Percentiles rank a stretch among this genome's conserved stretches.
Conservation (phyloP, 2,888 invertebrate species). For the Cataglyphis livida region DNA sequence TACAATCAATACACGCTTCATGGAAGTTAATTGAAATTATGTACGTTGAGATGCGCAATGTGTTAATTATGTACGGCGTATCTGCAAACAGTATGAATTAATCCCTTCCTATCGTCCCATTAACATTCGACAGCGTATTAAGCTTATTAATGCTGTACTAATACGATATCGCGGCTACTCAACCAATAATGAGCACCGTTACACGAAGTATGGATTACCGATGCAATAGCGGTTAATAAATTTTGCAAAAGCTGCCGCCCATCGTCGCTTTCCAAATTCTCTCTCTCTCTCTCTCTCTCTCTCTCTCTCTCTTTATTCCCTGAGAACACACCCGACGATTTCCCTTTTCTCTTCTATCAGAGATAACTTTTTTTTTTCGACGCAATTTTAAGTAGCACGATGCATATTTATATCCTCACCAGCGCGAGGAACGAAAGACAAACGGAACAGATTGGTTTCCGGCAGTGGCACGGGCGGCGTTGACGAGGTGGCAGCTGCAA, state of each 20-base stretch:
- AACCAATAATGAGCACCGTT: conserved; percentile 48
- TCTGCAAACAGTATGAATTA: conserved; percentile 52
- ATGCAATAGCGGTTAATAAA: conserved; percentile 43
- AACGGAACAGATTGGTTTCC: conserved; percentile 82
- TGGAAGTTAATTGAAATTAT: conserved; percentile 45
- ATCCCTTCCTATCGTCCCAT: conserved; percentile 43
- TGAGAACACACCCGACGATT: not conserved
- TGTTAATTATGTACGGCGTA: conserved; percentile 42
- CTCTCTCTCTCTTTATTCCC: not conserved
- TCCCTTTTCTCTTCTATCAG: not conserved
- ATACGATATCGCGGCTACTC: conserved; percentile 36
- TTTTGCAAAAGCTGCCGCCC: conserved; percentile 29
- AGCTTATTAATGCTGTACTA: conserved; percentile 32
- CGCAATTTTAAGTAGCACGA: conserved; percentile 69
- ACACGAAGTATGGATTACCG: conserved; percentile 43
- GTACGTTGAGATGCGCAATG: conserved; percentile 31
- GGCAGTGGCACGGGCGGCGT: conserved; percentile 65
- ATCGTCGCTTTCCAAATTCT: not conserved
- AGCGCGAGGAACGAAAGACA: conserved; percentile 70
- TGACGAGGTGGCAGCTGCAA: conserved; percentile 77
- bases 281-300: not conserved
- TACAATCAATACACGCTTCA: conserved; percentile 26
- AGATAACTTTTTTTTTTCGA: not conserved
- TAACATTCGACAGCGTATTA: conserved; percentile 44
- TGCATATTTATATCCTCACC: conserved; percentile 75